Evolutionary conservation across 2,797 vertebrate species (phyloP), one percentile per base, ranked within the genome.

Genomic region (Odontamblyopus rebecca): DNA sequence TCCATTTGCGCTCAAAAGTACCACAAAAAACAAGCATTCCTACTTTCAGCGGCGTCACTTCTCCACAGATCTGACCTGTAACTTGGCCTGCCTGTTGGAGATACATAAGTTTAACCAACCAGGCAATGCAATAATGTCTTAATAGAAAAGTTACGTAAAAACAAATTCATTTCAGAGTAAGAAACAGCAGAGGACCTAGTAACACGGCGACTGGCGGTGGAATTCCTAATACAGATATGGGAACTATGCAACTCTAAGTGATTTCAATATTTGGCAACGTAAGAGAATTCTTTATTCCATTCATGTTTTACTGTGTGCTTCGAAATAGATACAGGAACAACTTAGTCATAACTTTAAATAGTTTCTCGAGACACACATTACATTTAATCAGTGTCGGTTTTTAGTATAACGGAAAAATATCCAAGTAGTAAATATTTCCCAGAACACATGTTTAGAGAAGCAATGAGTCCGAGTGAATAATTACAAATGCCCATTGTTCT

Each of bases 221-320:
- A 35, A 71, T 61, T 69, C 70, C 61, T 75, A 72, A 82, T 32
- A 63, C 23, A 83, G 61, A 78, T 80, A 72, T 73, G 60, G 35
- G 69, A 73, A 80, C 68, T 75, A 66, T 76, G 13, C 62, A 44
- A 38, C n/a, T n/a, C 54, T 60, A 6, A 2, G 27, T 54, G 53
- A 69, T 32, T 30, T 41, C 11, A 70, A 51, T 73, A 70, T 78
- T 76, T 73, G 61, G 8, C n/a, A 27, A 50, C 23, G 27, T 23
- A 2, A 8, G 19, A 26, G 23, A 11, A 56, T 56, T 8, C 27
- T 12, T n/a, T 18, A 30, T 3, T 12, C n/a, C 11, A 2, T 6
- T 19, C 64, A 59, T 56, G 2, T 56, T 29, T 29, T 15, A 60
- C 6, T 13, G 7, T 59, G 16, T 35, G 59, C 15, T 61, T 61